A percentile compares a stretch with the other conserved stretches of the same genome.
phyloP scores from a whole-genome alignment of 2,113 vertebrate species.

The Helogale parvula region DNA sequence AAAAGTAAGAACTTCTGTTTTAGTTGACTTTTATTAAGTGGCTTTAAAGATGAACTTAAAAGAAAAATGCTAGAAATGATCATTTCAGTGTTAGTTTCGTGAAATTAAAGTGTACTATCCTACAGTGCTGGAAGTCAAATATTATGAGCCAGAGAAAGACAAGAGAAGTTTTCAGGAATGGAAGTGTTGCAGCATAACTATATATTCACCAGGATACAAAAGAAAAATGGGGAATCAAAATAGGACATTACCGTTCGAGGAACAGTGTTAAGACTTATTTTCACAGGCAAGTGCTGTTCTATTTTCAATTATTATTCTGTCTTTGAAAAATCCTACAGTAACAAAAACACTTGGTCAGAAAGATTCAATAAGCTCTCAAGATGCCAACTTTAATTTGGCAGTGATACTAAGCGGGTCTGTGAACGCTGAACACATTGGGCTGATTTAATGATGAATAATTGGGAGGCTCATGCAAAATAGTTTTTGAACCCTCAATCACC shows the following conservation, averaged over 20 bases:
- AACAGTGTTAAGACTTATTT: background rate
- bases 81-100: background rate
- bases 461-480: background rate
- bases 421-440: background rate
- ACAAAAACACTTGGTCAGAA: background rate
- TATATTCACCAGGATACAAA: background rate
- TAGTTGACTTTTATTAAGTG: background rate
- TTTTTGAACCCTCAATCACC: slow-evolving; percentile 40
- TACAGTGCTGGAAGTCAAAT: background rate
- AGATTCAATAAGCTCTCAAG: slow-evolving; percentile 38
- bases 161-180: background rate
- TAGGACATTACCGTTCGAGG: background rate
- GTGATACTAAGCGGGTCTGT: background rate
- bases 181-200: background rate
- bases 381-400: slow-evolving; percentile 54
- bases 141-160: background rate
- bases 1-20: background rate
- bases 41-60: background rate
- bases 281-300: slow-evolving; percentile 3
- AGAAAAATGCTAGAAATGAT: background rate
- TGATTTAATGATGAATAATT: slow-evolving; percentile 16
- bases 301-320: slow-evolving; percentile 8
- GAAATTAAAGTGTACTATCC: background rate
- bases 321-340: slow-evolving; percentile 52
- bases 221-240: background rate